Base-by-base conservation (phyloP, 2,888 invertebrate species). In the Ypsolopha sequella region DNA sequence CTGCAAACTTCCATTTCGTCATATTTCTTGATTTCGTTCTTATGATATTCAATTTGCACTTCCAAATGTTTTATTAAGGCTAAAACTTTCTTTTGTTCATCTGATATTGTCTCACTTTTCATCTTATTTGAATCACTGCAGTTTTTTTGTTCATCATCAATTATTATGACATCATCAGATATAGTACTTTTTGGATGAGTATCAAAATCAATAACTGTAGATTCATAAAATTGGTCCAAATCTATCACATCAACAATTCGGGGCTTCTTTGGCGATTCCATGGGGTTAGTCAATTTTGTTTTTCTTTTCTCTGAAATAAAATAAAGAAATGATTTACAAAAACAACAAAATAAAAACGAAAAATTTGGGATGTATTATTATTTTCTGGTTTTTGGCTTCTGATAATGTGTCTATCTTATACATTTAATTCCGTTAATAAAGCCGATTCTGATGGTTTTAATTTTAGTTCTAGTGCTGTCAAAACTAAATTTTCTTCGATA, bases 1-100 rank as follows among this genome's bases (percentile, higher is more conserved):
- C 52, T 35, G 10, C 41, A 48, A 2, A 79, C 78, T 56, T 76
- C 76, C n/a, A 70, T 54, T n/a, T 53, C 1, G n/a, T 54, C 54
- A 24, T 33, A 39, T 6, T 14, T 2, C 11, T 50, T 50, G 47
- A 79, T 64, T 6, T 24, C 33, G 6, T 39, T 6, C 56, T 72
- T 70, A 2, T n/a, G 14, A 11, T 1, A 10, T n/a, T 45, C 6
- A 9, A 45, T 6, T 10, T 34, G 1, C 10, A 3, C 33, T 34
- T 45, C 43, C 24, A 13, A 43, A 45, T 9, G n/a, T 34, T 45
- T 45, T 8, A 45, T 45, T 36, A 1, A 8, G 10, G 4, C 0
- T 14, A 14, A 2, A 13, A 43, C 6, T 43, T 13, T 11, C 36
- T 43, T 48, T 7, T 36, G 38, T 13, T 24, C 38, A 0, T 43